phyloP scores from a whole-genome alignment of 1,140 invertebrate genomes.

The Catajapyx aquilonaris region DNA sequence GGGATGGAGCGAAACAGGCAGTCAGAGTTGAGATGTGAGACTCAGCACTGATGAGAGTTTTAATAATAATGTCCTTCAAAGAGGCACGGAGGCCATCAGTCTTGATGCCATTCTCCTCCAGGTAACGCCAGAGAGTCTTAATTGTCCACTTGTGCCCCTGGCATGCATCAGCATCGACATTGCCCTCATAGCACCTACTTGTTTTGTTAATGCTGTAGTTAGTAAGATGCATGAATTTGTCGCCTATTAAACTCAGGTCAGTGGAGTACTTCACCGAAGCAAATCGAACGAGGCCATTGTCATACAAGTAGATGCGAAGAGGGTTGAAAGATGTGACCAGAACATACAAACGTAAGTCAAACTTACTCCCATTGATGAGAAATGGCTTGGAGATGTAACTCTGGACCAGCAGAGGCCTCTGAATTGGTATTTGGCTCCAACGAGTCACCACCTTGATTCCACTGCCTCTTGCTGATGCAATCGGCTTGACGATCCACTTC shows the following conservation, averaged over 20 bases:
- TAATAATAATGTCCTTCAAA: conserved; percentile 10
- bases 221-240: conserved; percentile 37
- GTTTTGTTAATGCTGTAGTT: conserved; percentile 39
- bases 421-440: conserved; percentile 81
- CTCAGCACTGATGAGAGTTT: conserved; percentile 8
- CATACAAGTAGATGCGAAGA: conserved; percentile 32
- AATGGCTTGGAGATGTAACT: conserved; percentile 16
- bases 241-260: conserved; percentile 16
- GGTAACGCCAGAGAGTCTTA: conserved; percentile 28
- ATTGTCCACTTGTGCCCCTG: conserved; percentile 29
- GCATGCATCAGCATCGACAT: conserved; percentile 17
- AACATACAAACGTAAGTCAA: conserved; percentile 41
- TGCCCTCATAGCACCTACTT: conserved; percentile 18
- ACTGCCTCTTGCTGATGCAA: conserved; percentile 77
- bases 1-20: conserved; percentile 4
- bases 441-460: conserved; percentile 85
- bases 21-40: conserved; percentile 1
- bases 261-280: conserved; percentile 20
- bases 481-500: conserved; percentile 42
- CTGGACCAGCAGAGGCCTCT: conserved; percentile 73
- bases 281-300: conserved; percentile 35
- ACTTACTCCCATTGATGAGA: conserved; percentile 38
- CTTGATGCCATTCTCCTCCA: conserved; percentile 23
- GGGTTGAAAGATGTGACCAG: conserved; percentile 39
- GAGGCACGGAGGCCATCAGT: conserved; percentile 26